These are phyloP conservation scores for Clinocottus analis DNA, from an alignment of 2,113 vertebrate species.

Conservation along the genomic window DNA sequence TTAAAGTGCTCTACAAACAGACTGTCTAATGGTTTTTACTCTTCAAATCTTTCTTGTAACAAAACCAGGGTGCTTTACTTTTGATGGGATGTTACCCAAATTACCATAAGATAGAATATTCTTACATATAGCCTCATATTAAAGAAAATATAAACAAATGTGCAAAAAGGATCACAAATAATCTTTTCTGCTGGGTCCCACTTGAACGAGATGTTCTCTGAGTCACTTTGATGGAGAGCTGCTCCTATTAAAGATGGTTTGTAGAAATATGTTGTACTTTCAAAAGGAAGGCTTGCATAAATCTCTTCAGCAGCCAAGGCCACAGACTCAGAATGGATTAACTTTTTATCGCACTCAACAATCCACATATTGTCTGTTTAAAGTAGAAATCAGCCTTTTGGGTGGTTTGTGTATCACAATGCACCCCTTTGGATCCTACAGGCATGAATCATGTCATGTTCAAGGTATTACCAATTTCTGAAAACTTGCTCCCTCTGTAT, in stretches of 20 bases:
- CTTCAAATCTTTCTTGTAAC: conserved; percentile 11
- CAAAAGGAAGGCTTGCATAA: conserved; percentile 37
- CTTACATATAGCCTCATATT: conserved; percentile 27
- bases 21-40: conserved; percentile 35
- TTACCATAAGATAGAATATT: conserved; percentile 26
- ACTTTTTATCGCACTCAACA: conserved; percentile 5
- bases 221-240: conserved; percentile 51
- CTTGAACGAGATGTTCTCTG: background rate
- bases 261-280: conserved; percentile 27
- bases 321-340: conserved; percentile 19
- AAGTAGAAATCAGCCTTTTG: background rate
- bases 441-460: conserved; percentile 14
- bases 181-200: background rate
- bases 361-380: background rate
- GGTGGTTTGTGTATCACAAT: background rate
- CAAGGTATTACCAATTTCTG: conserved; percentile 8
- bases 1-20: conserved; percentile 41
- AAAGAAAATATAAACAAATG: conserved; percentile 34
- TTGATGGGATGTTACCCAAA: conserved; percentile 18
- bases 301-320: conserved; percentile 36
- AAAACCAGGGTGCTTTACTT: conserved; percentile 12
- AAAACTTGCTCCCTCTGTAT: conserved; percentile 13
- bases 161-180: conserved; percentile 18
- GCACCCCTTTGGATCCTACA: background rate
- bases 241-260: conserved; percentile 41